Evolutionary conservation across 1,140 invertebrate genomes (phyloP).

Genomic region (Anthonomus grandis): DNA sequence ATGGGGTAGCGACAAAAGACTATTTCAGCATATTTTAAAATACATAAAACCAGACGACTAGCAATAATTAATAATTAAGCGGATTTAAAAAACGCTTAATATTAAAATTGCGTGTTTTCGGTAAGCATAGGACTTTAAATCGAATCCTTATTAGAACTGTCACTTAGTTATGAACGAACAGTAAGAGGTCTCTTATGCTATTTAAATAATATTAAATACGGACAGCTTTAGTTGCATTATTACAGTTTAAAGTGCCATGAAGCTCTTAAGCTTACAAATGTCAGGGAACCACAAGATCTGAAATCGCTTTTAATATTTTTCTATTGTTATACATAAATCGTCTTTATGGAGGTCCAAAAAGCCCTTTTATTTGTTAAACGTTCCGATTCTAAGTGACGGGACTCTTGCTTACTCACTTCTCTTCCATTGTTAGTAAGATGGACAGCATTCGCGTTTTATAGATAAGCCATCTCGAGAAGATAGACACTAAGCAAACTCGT

Average conservation of each 20-base stretch:
- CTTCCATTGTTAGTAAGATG: constrained; percentile 15
- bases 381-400: constrained; percentile 15
- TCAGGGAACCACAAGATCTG: too few relatives aligned
- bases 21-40: constrained; percentile 9
- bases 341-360: constrained; percentile 15
- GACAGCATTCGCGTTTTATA: constrained; percentile 14
- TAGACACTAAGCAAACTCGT: too few relatives aligned
- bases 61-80: constrained; percentile 17
- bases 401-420: constrained; percentile 11
- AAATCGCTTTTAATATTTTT: constrained; percentile 22
- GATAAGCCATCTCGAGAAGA: constrained; percentile 9
- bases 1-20: constrained; percentile 13
- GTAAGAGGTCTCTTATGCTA: too few relatives aligned
- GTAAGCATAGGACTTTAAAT: background rate
- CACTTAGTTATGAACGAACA: background rate
- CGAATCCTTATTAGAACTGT: background rate
- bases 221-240: too few relatives aligned
- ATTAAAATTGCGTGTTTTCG: constrained; percentile 11
- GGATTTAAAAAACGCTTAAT: constrained; percentile 8
- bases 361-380: constrained; percentile 19
- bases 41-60: constrained; percentile 10
- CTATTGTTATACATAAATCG: constrained; percentile 20
- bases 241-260: too few relatives aligned
- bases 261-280: too few relatives aligned
- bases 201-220: too few relatives aligned